Conservation (phyloP, 2,888 invertebrate genomes). For the Blastobasis lacticolella region DNA sequence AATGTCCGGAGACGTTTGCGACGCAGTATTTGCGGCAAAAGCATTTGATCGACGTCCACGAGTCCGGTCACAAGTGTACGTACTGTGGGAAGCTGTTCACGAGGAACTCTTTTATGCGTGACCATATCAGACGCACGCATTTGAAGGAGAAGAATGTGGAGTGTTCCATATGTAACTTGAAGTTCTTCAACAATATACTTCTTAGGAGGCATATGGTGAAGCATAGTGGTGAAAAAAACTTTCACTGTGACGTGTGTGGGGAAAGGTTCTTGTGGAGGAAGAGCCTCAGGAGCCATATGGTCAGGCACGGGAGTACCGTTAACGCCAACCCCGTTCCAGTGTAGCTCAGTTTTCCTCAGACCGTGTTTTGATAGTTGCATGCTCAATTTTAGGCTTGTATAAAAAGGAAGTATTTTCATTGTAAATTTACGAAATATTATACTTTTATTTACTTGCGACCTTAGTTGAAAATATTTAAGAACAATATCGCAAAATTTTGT, state of each 20-base stretch:
- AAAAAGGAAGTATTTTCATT: neutral
- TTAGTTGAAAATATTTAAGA: no score
- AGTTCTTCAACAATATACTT: constrained; percentile 61
- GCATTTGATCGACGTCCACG: constrained; percentile 69
- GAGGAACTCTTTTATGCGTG: constrained; percentile 54
- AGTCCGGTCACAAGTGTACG: constrained; percentile 57
- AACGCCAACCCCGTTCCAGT: constrained; percentile 27
- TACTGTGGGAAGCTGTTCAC: constrained; percentile 61
- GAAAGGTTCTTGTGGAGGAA: constrained; percentile 76
- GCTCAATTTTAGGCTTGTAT: neutral
- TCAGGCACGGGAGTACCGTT: constrained; percentile 47
- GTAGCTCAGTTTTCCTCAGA: constrained; percentile 10
- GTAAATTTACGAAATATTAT: neutral
- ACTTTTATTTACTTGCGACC: no score
- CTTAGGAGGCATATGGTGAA: constrained; percentile 59
- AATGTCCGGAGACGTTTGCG: constrained; percentile 60
- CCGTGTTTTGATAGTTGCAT: neutral
- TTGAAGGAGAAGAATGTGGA: constrained; percentile 63
- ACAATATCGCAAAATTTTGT: no score
- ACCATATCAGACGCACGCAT: constrained; percentile 57
- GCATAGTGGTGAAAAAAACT: constrained; percentile 69
- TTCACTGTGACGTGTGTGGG: constrained; percentile 76
- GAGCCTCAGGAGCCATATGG: constrained; percentile 74
- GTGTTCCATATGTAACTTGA: constrained; percentile 59
- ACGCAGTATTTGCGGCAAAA: constrained; percentile 68